Evolutionary conservation across 2,888 invertebrate genomes (phyloP), one percentile per base, ranked within the genome.

Genomic region (Lagria hirta): DNA sequence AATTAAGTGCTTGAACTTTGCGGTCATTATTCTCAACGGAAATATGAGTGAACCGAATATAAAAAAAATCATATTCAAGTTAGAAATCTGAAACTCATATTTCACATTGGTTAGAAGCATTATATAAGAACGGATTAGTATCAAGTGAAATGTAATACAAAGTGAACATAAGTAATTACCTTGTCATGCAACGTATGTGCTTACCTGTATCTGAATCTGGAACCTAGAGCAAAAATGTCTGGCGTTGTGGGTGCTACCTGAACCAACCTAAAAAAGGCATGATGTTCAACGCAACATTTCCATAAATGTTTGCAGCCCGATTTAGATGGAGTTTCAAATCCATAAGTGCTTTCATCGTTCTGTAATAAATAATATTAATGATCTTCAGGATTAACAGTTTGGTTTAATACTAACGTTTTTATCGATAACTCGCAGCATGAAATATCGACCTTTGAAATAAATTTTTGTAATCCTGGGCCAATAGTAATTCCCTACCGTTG

Each of bases 401-500:
- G n/a, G 14, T 15, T 12, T 21, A 29, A 17, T 7, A 76, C 84
- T 86, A 79, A 94, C 94, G 75, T 92, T 94, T 80, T 95, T 96
- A 75, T 96, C 96, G 64, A 89, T 88, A 57, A 96, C 95, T 66
- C 43, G 81, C 44, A 96, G 80, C 90, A 96, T 95, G 75, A 97
- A 96, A 75, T 93, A 94, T 68, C 92, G 86, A 64, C 92, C 93
- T 78, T 95, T 95, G 77, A 91, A 92, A 74, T 92, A 93, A 66
- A 96, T 88, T 79, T 96, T 96, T 61, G 91, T 88, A 69, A 97
- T 95, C 65, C 96, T 82, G 52, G 96, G 95, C 96, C 97, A 97
- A 77, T 93, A 96, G 76, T 97, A 96, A 77, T 93, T 95, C 60
- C 94, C 95, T 51, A 96, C 95, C 72, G 95, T 95, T 70, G 87